These are phyloP conservation scores for Nesogale talazaci DNA, from an alignment of 2,113 vertebrate species.

Conservation along the genomic window DNA sequence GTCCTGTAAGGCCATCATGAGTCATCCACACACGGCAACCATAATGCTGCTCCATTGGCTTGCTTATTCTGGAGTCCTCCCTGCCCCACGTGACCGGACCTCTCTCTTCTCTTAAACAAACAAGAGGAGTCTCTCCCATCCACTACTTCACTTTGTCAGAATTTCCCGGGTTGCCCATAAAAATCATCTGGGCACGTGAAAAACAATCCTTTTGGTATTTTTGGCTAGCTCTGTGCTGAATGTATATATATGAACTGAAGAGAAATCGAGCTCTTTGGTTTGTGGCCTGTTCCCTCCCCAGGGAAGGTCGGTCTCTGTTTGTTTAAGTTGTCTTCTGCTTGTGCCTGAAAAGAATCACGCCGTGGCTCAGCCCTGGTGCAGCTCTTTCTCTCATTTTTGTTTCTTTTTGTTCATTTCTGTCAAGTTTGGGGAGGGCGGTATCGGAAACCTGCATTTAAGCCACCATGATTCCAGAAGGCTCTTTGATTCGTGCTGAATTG, in stretches of 20 bases:
- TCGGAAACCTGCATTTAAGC: conserved; percentile 78
- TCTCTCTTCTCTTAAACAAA: too few relatives aligned
- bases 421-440: conserved; percentile 65
- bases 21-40: neutral
- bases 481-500: conserved; percentile 64
- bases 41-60: neutral
- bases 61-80: neutral
- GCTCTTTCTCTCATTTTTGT: conserved; percentile 68
- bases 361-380: conserved; percentile 23
- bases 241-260: neutral
- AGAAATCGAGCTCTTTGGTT: neutral
- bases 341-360: conserved; percentile 34
- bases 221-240: neutral
- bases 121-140: neutral
- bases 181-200: conserved; percentile 20
- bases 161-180: conserved; percentile 28
- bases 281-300: neutral
- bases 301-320: conserved; percentile 54
- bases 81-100: too few relatives aligned
- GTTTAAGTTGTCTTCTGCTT: conserved; percentile 51
- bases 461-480: conserved; percentile 56
- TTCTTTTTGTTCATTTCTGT: conserved; percentile 73
- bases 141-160: neutral
- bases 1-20: neutral
- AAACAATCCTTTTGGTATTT: conserved; percentile 7